Base-by-base conservation (phyloP, 2,888 invertebrate species). In the Caenorhabditis sp. region DNA sequence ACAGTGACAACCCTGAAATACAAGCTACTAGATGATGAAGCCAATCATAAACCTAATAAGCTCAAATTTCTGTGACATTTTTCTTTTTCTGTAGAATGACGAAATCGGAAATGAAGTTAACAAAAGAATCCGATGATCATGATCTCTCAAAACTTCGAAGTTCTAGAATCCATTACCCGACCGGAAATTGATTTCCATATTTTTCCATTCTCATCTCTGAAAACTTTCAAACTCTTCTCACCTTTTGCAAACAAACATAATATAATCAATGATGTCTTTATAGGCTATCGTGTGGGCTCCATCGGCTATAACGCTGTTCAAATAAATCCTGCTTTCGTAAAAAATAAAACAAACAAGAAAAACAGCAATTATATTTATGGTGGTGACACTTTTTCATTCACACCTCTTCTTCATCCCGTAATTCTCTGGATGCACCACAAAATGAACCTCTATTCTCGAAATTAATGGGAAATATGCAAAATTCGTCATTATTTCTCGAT, bases 351-450 rank as follows among this genome's bases (percentile, higher is more conserved):
- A 31, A 66, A 66, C 49, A 66, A 51, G 26, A 26, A 66, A 51
- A 66, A 64, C 64, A 51, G 24, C 63, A 63, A 63, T 63, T 63
- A 49, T 28, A 22, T 44, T 51, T 49, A 66, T 66, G 51, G 51
- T 35, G 35, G 66, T 66, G 66, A 35, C 54, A 54, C 54, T 68
- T 51, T 31, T 66, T 16, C 19, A 47, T 63, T 64, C n/a, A 49
- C 49, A 31, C 64, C 64, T 35, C 66, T 19, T 12, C 28, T 7
- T 12, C 24, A 63, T 49, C 35, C 24, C 47, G 8, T 47, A 26
- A 26, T 64, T 51, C 44, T 35, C 24, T 63, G n/a, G 24, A 22
- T 61, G 28, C 38, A 10, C 38, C 38, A 38, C 38, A 38, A 38
- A 51, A 66, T 66, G 66, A 66, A 66, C 66, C 66, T 51, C 24